Base-by-base conservation (phyloP, 92 coral and sea anemone species). In the Palythoa heliodiscus region DNA sequence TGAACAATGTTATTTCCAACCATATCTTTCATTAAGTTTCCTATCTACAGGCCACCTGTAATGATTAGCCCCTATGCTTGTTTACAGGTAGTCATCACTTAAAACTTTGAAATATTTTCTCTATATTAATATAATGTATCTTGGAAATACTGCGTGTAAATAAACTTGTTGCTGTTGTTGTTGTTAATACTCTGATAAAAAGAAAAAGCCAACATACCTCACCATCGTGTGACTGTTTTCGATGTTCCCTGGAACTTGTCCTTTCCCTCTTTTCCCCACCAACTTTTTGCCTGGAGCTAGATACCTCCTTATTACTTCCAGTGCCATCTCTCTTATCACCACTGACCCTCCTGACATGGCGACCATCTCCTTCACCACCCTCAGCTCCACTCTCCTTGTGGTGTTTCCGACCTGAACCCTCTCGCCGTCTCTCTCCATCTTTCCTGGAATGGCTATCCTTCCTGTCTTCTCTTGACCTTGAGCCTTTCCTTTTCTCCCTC, bases 401-500 rank as follows among this genome's bases (percentile, higher is more conserved):
- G 60, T 80, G 84, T 64, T 73, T 60, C 4, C 84, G 84, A 25
- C 83, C 83, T 10, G 83, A 61, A 29, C 83, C 83, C 66, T 78
- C 83, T 61, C 83, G 29, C 10, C 83, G 66, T 58, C 40, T 80
- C 50, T 80, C 84, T 66, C 67, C 90, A 78, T 82, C 98, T 87
- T n/a, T 94, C 92, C 89, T 70, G 0, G 80, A 48, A 73, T 80
- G 71, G 29, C 86, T 77, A 29, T 94, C 98, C 75, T 84, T 94
- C 52, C 90, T 86, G 73, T 91, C 92, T 76, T 94, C 98, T 58
- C 87, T 90, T 17, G 92, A 86, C 71, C 91, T 90, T 1, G 98
- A 94, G 58, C 87, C 92, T 50, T 89, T 88, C 66, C 93, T 85
- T 73, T 94, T 94, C 63, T 94, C 98, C 58, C 92, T 94, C 55